These are phyloP conservation scores for Dendrophyllia cribrosa DNA, from an alignment of 64 coral and sea anemone genomes.

Conservation along the genomic window DNA sequence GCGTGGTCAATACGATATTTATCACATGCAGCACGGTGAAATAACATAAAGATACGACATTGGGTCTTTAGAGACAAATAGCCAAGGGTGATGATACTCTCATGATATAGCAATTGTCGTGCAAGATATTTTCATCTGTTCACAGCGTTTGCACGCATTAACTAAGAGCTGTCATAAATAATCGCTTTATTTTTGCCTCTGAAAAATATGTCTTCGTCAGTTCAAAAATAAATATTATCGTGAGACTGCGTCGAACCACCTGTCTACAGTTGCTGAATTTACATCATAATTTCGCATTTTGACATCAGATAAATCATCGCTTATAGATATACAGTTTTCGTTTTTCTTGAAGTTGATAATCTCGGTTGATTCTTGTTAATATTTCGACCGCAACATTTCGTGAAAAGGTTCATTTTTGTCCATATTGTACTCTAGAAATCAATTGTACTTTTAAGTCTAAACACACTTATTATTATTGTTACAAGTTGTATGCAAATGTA, in stretches of 20 bases:
- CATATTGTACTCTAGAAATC: background rate
- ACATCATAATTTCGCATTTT: background rate
- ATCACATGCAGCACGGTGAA: background rate
- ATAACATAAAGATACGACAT: background rate
- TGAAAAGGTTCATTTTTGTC: background rate
- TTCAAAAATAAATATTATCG: background rate
- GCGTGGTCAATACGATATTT: conserved; percentile 22
- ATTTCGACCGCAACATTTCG: background rate
- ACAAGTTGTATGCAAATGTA: no score
- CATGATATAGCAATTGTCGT: background rate
- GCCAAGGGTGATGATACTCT: background rate
- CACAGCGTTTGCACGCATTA: background rate
- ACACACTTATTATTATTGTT: no score
- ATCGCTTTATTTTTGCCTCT: background rate
- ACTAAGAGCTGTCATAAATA: background rate
- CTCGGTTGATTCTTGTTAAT: background rate
- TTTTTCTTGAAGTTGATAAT: background rate
- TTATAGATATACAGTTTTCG: background rate
- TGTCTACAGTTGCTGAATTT: background rate
- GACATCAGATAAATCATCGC: background rate
- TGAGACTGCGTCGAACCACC: background rate
- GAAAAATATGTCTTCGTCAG: background rate
- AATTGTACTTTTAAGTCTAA: background rate
- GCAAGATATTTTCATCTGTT: no score
- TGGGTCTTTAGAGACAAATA: background rate